phyloP scores from a whole-genome alignment of 1,140 invertebrate genomes.

The Xylocopa sonorina region DNA sequence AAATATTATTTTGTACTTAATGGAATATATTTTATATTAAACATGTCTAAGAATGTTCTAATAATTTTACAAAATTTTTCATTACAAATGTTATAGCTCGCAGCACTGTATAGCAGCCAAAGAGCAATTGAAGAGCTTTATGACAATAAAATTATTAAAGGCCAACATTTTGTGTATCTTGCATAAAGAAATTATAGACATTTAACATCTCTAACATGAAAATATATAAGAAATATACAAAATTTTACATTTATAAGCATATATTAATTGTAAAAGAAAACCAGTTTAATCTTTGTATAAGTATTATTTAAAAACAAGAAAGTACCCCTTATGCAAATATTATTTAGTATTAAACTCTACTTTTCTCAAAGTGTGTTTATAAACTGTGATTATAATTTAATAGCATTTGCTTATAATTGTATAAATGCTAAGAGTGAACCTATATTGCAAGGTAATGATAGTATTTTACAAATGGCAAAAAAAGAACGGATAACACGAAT shows the following conservation, averaged over 20 bases:
- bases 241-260: constrained; percentile 31
- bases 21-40: constrained; percentile 15
- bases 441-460: constrained; percentile 43
- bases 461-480: constrained; percentile 28
- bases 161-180: constrained; percentile 42
- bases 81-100: constrained; percentile 51
- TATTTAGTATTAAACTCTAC: constrained; percentile 35
- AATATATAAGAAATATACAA: constrained; percentile 41
- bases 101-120: constrained; percentile 66
- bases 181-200: constrained; percentile 18
- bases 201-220: constrained; percentile 16
- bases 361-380: constrained; percentile 11
- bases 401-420: constrained; percentile 33
- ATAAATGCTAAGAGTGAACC: constrained; percentile 54
- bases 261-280: constrained; percentile 16
- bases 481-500: constrained; percentile 26
- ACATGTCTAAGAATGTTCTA: neutral
- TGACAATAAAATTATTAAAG: constrained; percentile 24
- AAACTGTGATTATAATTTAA: constrained; percentile 30
- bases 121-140: constrained; percentile 48
- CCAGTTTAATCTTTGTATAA: constrained; percentile 17
- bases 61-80: constrained; percentile 1
- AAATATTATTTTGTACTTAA: constrained; percentile 13
- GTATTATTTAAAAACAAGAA: constrained; percentile 13
- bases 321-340: constrained; percentile 27